Evolutionary conservation across 2,888 invertebrate species (phyloP), one percentile per base, ranked within the genome.

Genomic region (Acrobasis repandana): DNA sequence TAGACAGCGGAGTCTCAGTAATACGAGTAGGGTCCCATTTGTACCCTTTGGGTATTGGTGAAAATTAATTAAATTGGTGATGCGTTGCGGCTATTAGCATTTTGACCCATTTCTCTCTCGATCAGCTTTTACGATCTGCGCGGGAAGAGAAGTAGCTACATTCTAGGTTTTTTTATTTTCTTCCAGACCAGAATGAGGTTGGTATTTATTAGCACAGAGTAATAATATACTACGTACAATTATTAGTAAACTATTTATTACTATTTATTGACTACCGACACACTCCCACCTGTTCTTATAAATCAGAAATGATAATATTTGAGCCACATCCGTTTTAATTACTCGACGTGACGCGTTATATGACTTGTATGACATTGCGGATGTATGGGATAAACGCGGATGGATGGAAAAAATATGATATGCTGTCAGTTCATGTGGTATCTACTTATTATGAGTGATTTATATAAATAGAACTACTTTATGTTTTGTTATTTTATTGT

Each of bases 281-380:
- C 46, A 70, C 73, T 72, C 67, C 75, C 71, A 80, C 85, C 77
- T 83, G 61, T 67, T 66, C 58, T 70, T 68, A 85, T 88, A 85
- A 86, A 85, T 86, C 83, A 83, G 75, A 78, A 80, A 83, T 82
- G 68, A 79, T 85, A 82, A 85, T 83, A 81, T 82, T 80, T 72
- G 72, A 78, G 75, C 80, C 64, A 86, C 81, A 90, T 90, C 90
- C 90, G 90, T 88, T 88, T 89, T 82, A 78, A 89, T 88, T 83
- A 86, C 69, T 70, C 72, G 74, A 70, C 72, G 65, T 73, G 70
- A 74, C 73, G 71, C 66, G 60, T 63, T 62, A 60, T 67, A 64
- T 71, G 65, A 70, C 65, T 43, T 43, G 66, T 67, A 63, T 71
- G 65, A 70, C 65, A 74, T 81, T 76, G 76, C 82, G 83, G 83